These are phyloP conservation scores for Phymorhynchus buccinoides DNA, from an alignment of 1,140 invertebrate species.

Conservation along the genomic window DNA sequence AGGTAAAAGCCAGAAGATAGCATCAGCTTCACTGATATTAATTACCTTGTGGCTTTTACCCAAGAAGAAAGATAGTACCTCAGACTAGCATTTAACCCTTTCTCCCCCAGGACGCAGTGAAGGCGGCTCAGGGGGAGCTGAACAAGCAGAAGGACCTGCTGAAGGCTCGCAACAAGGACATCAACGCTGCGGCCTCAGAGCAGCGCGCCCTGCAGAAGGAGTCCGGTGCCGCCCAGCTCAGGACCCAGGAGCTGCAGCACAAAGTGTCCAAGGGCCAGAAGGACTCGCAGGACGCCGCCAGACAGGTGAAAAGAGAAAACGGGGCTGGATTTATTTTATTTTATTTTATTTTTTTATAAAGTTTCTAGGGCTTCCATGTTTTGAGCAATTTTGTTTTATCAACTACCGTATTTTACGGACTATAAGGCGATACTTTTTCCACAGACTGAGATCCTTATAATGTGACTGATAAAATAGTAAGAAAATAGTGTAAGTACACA, in stretches of 20 bases:
- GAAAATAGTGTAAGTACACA: too few relatives aligned
- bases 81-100: not conserved
- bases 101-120: slow-evolving; percentile 64
- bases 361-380: too few relatives aligned
- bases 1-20: too few relatives aligned
- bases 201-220: slow-evolving; percentile 82
- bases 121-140: slow-evolving; percentile 77
- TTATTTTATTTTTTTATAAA: too few relatives aligned
- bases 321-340: too few relatives aligned
- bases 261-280: slow-evolving; percentile 75
- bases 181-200: slow-evolving; percentile 78
- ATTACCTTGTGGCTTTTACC: too few relatives aligned
- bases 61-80: not conserved
- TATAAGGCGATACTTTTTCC: too few relatives aligned
- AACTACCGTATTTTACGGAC: too few relatives aligned
- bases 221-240: slow-evolving; percentile 79
- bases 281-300: slow-evolving; percentile 74
- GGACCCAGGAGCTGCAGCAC: slow-evolving; percentile 86
- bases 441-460: too few relatives aligned
- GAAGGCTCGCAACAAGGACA: slow-evolving; percentile 84
- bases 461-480: too few relatives aligned
- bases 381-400: too few relatives aligned
- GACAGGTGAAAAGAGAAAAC: slow-evolving; percentile 71
- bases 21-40: too few relatives aligned
- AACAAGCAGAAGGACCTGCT: slow-evolving; percentile 85